Evolutionary conservation across 1,140 invertebrate genomes (phyloP).

Genomic region (Ectropis grisescens): DNA sequence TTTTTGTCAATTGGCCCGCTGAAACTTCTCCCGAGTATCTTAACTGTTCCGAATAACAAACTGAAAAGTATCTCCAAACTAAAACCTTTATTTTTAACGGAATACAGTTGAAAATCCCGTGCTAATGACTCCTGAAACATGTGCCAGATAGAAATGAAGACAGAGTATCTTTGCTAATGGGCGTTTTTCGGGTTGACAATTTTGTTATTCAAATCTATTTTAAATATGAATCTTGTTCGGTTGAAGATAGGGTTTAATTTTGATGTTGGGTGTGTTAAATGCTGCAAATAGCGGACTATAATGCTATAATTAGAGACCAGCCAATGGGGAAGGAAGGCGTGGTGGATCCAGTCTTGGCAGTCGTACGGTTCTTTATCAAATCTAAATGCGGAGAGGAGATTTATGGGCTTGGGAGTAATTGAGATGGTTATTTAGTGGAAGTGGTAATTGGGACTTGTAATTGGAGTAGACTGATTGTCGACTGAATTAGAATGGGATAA

Average conservation of each 20-base stretch:
- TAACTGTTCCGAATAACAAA: slow-evolving; percentile 47
- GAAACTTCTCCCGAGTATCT: slow-evolving; percentile 42
- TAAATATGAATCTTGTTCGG: slow-evolving; percentile 12
- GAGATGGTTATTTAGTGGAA: too few species aligned
- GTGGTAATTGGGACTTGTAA: too few species aligned
- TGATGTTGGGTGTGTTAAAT: slow-evolving; percentile 24
- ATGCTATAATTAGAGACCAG: slow-evolving; percentile 59
- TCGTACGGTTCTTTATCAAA: too few species aligned
- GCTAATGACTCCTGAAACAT: slow-evolving; percentile 15
- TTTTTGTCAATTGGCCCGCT: slow-evolving; percentile 61
- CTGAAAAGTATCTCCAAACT: background rate
- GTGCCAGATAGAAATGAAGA: slow-evolving; percentile 54
- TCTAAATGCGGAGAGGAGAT: too few species aligned
- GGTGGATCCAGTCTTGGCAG: too few species aligned
- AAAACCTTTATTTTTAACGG: background rate
- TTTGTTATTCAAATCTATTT: slow-evolving; percentile 16
- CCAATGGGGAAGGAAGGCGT: slow-evolving; percentile 53
- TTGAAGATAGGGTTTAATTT: slow-evolving; percentile 14
- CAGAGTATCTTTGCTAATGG: slow-evolving; percentile 57
- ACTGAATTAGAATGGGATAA: too few species aligned
- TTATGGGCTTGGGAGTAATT: too few species aligned
- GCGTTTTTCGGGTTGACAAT: slow-evolving; percentile 59
- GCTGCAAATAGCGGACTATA: slow-evolving; percentile 56
- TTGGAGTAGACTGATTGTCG: too few species aligned
- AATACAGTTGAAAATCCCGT: slow-evolving; percentile 23